phyloP scores from a whole-genome alignment of 35 echinoderm and acorn worm species.

The Antedon bifida region DNA sequence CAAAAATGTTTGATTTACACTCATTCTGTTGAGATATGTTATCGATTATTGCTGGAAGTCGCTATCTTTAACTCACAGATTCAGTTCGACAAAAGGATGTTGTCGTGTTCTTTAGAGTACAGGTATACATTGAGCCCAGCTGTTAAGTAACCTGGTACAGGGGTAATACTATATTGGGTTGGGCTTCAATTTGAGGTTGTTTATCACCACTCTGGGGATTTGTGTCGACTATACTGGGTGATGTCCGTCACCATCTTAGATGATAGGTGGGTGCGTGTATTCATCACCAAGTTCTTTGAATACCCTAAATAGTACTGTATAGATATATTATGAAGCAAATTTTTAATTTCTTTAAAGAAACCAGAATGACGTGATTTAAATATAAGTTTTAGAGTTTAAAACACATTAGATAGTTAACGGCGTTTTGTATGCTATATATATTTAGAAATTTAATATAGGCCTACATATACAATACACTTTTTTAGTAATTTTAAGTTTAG shows the following conservation, averaged over 20 bases:
- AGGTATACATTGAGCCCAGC: neutral
- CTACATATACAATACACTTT: no score
- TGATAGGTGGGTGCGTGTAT: neutral
- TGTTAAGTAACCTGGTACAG: neutral
- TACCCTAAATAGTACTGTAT: no score
- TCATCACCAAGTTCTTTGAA: neutral
- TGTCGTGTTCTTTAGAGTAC: neutral
- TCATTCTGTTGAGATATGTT: neutral
- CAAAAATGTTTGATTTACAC: neutral
- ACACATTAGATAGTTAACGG: no score
- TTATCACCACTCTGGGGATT: neutral
- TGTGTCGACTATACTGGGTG: neutral
- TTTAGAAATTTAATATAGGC: no score
- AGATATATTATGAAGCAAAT: no score
- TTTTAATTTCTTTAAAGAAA: no score
- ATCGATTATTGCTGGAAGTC: neutral
- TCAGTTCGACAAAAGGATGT: neutral
- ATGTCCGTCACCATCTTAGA: neutral
- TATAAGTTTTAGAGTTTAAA: no score
- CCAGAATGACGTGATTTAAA: no score
- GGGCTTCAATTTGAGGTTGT: neutral
- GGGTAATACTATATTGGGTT: neutral
- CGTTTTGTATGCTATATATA: no score
- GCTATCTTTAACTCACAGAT: neutral
- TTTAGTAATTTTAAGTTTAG: no score